A percentile compares a stretch with the other conserved stretches of the same genome.
Conservation (phyloP, 2,888 invertebrate species). For the Microctonus hyperodae region DNA sequence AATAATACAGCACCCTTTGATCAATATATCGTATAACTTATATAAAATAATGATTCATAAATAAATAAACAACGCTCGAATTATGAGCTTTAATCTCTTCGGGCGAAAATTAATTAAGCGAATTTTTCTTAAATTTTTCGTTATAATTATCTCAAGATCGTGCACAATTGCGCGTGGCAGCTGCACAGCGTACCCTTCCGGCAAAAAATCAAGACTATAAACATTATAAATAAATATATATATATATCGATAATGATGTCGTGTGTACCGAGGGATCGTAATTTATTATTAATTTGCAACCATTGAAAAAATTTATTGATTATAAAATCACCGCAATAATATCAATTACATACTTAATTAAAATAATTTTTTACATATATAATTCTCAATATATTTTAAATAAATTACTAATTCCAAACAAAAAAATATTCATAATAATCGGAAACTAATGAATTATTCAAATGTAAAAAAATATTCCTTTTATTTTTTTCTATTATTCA, state of each 20-base stretch:
- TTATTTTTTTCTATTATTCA: too few relatives aligned
- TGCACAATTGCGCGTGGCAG: not conserved
- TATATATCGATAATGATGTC: not conserved
- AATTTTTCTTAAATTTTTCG: not conserved
- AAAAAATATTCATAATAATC: not conserved
- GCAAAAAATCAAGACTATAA: not conserved
- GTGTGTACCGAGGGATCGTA: not conserved
- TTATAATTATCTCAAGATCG: not conserved
- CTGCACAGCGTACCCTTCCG: not conserved
- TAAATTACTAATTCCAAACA: not conserved
- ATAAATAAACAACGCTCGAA: not conserved
- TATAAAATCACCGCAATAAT: not conserved
- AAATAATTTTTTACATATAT: not conserved
- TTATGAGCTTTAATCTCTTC: not conserved
- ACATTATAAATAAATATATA: not conserved
- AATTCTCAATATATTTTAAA: not conserved
- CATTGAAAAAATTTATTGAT: not conserved
- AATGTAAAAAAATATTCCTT: too few relatives aligned
- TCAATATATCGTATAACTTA: not conserved
- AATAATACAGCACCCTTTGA: not conserved
- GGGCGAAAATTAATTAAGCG: slow-evolving; percentile 18
- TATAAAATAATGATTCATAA: not conserved
- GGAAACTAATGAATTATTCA: not conserved
- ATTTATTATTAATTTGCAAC: not conserved
- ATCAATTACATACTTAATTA: not conserved